Percentiles rank a stretch among this genome's conserved stretches.
Evolutionary conservation across 2,797 vertebrate genomes (phyloP).

Genomic region (Momotus momota): DNA sequence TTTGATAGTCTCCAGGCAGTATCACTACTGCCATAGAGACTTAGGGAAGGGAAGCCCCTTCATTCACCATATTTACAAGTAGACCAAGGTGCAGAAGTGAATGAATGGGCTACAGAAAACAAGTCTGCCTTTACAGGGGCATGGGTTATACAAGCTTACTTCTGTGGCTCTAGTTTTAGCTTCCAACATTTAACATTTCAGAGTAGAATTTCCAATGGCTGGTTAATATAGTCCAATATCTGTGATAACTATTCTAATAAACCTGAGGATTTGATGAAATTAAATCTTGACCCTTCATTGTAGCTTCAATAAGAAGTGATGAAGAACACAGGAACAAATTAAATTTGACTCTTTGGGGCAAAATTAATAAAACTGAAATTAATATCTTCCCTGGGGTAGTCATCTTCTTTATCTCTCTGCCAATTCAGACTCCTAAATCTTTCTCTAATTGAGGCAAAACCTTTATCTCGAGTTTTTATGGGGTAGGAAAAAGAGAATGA

Average conservation of each 20-base stretch:
- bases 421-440: slow-evolving; percentile 20
- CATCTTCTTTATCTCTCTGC: neutral
- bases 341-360: slow-evolving; percentile 16
- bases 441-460: slow-evolving; percentile 31
- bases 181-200: neutral
- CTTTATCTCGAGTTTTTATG: neutral
- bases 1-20: neutral
- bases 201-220: neutral
- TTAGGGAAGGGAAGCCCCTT: neutral
- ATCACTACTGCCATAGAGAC: neutral
- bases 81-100: neutral
- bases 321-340: slow-evolving; percentile 3
- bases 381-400: neutral
- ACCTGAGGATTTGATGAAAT: slow-evolving; percentile 4
- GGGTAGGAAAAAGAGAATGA: neutral
- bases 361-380: slow-evolving; percentile 54
- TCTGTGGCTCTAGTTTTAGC: neutral
- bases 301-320: neutral
- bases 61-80: neutral
- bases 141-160: neutral
- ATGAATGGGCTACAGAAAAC: neutral
- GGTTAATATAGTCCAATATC: neutral
- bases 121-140: neutral
- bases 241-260: slow-evolving; percentile 5
- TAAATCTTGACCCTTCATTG: slow-evolving; percentile 20